These are phyloP conservation scores for Callipepla squamata DNA, from an alignment of 2,113 vertebrate genomes.

Conservation along the genomic window DNA sequence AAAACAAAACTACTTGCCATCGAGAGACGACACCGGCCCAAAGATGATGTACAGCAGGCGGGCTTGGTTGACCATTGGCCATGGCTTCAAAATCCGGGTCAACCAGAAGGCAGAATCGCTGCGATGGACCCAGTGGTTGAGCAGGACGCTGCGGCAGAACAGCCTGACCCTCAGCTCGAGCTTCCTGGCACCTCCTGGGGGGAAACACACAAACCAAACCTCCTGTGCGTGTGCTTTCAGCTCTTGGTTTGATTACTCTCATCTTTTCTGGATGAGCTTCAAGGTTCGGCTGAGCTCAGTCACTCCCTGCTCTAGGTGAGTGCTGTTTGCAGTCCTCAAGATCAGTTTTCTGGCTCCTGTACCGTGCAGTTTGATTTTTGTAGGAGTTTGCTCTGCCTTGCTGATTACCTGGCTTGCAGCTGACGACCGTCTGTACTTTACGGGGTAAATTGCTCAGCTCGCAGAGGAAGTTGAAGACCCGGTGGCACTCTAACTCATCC, in stretches of 20 bases:
- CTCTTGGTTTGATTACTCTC: too few relatives aligned
- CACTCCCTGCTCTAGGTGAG: fast-evolving
- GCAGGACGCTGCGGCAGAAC: conserved; percentile 85
- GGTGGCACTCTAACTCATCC: conserved; percentile 89
- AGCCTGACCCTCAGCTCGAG: conserved; percentile 85
- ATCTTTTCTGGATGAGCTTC: neutral
- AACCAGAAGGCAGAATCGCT: conserved; percentile 87
- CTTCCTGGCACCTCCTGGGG: conserved; percentile 74
- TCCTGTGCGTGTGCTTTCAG: too few relatives aligned
- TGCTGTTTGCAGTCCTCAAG: neutral
- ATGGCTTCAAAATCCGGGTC: conserved; percentile 85
- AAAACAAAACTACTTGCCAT: conserved; percentile 72
- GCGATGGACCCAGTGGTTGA: conserved; percentile 79
- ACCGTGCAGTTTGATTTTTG: fast-evolving
- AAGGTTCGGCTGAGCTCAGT: neutral
- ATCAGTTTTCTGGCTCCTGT: neutral
- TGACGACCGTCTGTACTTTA: conserved; percentile 80
- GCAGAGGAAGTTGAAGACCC: conserved; percentile 88
- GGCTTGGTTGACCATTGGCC: conserved; percentile 91
- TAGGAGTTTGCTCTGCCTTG: neutral
- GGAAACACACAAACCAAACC: neutral
- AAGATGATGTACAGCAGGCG: conserved; percentile 89
- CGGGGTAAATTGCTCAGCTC: conserved; percentile 80
- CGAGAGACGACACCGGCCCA: conserved; percentile 81
- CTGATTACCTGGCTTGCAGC: conserved; percentile 83